Evolutionary conservation across 2,797 vertebrate genomes (phyloP).

Genomic region (Florisuga fusca): DNA sequence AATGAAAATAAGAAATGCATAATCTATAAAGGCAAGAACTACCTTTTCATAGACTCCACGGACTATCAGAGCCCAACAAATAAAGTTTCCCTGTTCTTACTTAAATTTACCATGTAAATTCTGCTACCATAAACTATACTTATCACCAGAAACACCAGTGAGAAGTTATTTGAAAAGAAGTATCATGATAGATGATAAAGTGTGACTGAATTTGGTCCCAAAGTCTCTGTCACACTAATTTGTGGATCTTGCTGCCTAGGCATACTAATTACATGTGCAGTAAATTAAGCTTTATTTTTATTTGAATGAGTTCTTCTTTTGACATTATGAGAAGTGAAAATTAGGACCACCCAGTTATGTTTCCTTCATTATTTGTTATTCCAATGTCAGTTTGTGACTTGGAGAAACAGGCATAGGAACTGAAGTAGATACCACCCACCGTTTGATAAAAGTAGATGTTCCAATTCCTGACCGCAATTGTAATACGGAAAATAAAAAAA

Average conservation of each 20-base stretch:
- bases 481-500: slow-evolving; percentile 24
- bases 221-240: neutral
- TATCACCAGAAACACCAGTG: neutral
- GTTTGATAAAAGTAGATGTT: slow-evolving; percentile 60
- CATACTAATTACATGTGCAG: neutral
- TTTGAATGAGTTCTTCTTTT: neutral
- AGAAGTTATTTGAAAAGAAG: neutral
- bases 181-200: neutral
- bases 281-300: neutral
- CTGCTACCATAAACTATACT: neutral
- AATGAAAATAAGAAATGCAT: neutral
- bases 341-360: neutral
- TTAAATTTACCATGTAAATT: neutral
- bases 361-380: slow-evolving; percentile 53
- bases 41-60: neutral
- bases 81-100: neutral
- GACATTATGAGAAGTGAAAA: neutral
- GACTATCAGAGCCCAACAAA: neutral
- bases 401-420: slow-evolving; percentile 38
- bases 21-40: neutral
- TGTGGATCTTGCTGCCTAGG: neutral
- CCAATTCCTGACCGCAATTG: slow-evolving; percentile 51
- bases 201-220: neutral
- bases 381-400: slow-evolving; percentile 17
- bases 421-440: slow-evolving; percentile 56